Evolutionary conservation across 2,888 invertebrate species (phyloP).

Genomic region (Cynaeus angustus): DNA sequence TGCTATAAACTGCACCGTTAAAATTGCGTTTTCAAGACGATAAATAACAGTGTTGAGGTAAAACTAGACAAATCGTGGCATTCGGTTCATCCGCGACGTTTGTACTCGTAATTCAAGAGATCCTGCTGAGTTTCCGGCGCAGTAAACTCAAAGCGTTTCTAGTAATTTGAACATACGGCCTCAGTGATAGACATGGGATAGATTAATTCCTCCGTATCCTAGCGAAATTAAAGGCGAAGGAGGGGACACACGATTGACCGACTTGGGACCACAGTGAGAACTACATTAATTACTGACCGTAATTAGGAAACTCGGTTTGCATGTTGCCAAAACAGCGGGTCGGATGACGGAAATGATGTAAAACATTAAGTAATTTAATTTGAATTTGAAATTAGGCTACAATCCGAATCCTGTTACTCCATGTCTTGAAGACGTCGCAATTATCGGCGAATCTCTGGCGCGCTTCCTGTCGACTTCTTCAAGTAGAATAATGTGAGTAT

Average conservation of each 20-base stretch:
- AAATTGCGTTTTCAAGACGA: not conserved
- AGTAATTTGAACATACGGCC: slow-evolving; percentile 53
- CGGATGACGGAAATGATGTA: slow-evolving; percentile 48
- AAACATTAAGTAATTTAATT: slow-evolving; percentile 47
- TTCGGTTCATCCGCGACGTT: slow-evolving; percentile 36
- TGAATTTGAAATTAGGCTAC: slow-evolving; percentile 44
- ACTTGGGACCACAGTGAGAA: slow-evolving; percentile 53
- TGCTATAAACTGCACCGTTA: not conserved
- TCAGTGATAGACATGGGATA: slow-evolving; percentile 53
- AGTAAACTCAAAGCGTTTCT: slow-evolving; percentile 49
- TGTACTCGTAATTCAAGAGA: slow-evolving; percentile 46
- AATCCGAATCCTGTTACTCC: slow-evolving; percentile 30
- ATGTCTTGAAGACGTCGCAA: slow-evolving; percentile 32
- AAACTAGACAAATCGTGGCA: slow-evolving; percentile 37
- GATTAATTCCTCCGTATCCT: slow-evolving; percentile 53
- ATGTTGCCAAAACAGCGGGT: slow-evolving; percentile 46
- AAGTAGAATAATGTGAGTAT: slow-evolving; percentile 35
- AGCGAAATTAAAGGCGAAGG: slow-evolving; percentile 52
- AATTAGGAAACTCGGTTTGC: slow-evolving; percentile 52
- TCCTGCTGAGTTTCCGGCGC: slow-evolving; percentile 49
- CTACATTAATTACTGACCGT: slow-evolving; percentile 56
- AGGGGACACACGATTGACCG: slow-evolving; percentile 51
- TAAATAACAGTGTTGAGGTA: slow-evolving; percentile 24
- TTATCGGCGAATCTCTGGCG: slow-evolving; percentile 36
- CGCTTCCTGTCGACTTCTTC: slow-evolving; percentile 31